Percentiles rank a stretch among this genome's conserved stretches.
Conservation (phyloP, 1,140 invertebrate genomes). For the Fopius arisanus region DNA sequence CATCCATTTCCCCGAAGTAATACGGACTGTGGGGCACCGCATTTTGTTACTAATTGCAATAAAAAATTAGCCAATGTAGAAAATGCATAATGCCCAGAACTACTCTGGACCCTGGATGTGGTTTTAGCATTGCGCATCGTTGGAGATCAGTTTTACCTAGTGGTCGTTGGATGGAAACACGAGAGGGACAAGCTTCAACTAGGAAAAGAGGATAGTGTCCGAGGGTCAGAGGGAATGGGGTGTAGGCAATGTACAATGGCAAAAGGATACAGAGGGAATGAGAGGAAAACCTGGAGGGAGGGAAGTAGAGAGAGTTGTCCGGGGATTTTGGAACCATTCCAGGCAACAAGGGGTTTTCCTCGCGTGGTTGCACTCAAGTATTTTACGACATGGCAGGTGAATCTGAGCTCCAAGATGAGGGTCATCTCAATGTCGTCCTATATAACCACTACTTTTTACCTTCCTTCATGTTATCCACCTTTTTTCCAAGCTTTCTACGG, state of each 20-base stretch:
- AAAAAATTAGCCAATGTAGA: not conserved
- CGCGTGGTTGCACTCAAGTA: constrained; percentile 11
- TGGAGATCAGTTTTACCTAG: not conserved
- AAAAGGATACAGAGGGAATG: not conserved
- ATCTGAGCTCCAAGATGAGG: not conserved
- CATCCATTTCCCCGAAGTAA: too few species aligned
- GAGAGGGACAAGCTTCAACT: not conserved
- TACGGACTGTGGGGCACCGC: too few species aligned
- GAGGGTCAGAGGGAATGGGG: not conserved
- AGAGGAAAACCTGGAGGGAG: too few species aligned
- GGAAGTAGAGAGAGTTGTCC: not conserved
- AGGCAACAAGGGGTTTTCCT: constrained; percentile 7
- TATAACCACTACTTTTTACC: not conserved
- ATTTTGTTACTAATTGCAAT: not conserved
- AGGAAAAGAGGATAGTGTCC: not conserved
- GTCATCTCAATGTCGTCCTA: constrained; percentile 2
- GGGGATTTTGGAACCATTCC: constrained; percentile 28
- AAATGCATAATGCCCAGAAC: not conserved
- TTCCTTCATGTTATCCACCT: not conserved
- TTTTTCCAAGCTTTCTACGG: too few species aligned
- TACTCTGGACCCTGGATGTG: not conserved
- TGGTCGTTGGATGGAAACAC: not conserved
- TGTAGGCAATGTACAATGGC: not conserved
- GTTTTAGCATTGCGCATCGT: not conserved
- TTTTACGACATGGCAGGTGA: constrained; percentile 20